Conservation (phyloP, 2,797 vertebrate genomes). For the Halcyon chelicuti region DNA sequence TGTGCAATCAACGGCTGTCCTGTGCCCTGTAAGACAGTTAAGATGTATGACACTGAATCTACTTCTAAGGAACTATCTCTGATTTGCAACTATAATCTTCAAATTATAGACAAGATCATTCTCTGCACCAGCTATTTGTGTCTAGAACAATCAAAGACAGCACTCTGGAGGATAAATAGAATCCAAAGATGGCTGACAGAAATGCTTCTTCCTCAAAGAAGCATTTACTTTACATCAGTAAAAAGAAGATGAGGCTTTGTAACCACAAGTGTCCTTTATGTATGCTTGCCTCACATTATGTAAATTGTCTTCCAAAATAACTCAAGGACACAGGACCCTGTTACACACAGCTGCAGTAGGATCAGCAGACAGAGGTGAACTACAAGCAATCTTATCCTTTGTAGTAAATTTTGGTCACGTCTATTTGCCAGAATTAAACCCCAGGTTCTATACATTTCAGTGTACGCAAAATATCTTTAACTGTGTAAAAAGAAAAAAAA, state of each 20-base stretch:
- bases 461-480: background rate
- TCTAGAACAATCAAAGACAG: background rate
- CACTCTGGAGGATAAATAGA: background rate
- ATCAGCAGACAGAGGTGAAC: background rate
- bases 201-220: background rate
- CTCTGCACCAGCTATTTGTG: fast-evolving
- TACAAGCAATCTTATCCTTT: background rate
- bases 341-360: background rate
- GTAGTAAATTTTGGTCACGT: background rate
- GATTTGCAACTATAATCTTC: background rate
- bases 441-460: background rate
- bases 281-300: background rate
- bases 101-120: background rate
- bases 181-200: background rate
- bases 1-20: background rate
- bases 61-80: fast-evolving
- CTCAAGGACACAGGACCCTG: background rate
- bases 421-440: background rate
- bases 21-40: background rate
- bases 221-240: background rate
- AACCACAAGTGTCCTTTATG: background rate
- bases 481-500: background rate
- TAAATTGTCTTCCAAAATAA: background rate
- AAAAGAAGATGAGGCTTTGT: background rate
- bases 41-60: background rate